These are phyloP conservation scores for Gallirallus australis DNA, from an alignment of 2,797 vertebrate species.

Conservation along the genomic window DNA sequence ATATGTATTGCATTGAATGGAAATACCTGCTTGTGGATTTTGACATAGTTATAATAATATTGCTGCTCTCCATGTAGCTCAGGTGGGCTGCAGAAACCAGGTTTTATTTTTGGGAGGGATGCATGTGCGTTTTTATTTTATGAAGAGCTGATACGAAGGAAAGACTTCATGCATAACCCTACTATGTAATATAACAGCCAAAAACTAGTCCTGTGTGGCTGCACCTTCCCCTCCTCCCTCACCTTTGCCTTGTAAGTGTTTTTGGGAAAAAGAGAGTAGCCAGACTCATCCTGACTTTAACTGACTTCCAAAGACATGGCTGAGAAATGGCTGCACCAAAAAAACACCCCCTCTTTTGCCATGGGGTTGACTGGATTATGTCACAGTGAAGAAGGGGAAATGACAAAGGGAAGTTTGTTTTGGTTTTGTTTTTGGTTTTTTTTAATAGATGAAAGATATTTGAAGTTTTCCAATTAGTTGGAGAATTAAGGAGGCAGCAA, in stretches of 20 bases:
- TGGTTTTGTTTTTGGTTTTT: neutral
- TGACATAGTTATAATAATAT: neutral
- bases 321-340: neutral
- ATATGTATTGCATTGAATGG: neutral
- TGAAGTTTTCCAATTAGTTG: neutral
- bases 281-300: neutral
- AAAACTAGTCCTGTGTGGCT: neutral
- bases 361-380: neutral
- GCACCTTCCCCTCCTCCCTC: too few species aligned
- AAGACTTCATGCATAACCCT: neutral
- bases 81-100: neutral
- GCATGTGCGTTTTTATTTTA: neutral
- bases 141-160: neutral
- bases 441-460: neutral
- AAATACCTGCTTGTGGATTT: neutral
- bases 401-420: neutral
- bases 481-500: neutral
- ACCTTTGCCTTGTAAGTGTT: neutral
- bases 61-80: neutral
- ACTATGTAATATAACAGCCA: neutral
- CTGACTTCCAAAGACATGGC: neutral
- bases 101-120: neutral
- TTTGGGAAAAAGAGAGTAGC: neutral
- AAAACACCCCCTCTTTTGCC: neutral
- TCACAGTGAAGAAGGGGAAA: neutral